Conservation (phyloP, 2,797 vertebrate genomes). For the Potorous gilbertii region DNA sequence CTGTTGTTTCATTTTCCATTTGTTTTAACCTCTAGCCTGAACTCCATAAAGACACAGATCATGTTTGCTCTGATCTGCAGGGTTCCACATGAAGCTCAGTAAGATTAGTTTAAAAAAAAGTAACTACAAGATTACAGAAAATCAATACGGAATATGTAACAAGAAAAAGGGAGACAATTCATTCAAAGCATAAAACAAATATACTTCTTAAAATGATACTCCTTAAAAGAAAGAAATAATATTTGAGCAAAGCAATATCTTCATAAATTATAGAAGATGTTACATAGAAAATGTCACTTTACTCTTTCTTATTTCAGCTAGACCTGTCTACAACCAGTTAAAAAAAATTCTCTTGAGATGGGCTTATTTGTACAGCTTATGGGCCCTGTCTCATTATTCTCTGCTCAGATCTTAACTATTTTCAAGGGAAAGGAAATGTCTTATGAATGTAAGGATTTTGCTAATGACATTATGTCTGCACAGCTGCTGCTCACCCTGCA, state of each 20-base stretch:
- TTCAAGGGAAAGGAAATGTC: constrained; percentile 36
- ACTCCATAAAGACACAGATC: background rate
- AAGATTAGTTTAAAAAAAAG: background rate
- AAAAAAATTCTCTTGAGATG: background rate
- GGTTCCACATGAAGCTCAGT: background rate
- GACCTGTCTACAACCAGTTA: background rate
- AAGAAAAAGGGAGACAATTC: background rate
- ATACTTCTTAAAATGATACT: background rate
- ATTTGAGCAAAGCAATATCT: background rate
- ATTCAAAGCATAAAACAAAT: background rate
- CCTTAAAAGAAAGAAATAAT: background rate
- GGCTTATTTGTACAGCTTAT: background rate
- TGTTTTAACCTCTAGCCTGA: background rate
- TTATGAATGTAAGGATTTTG: constrained; percentile 40
- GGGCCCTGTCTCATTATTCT: background rate
- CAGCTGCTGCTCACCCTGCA: background rate
- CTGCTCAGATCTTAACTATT: background rate
- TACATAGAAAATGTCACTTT: background rate
- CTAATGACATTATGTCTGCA: background rate
- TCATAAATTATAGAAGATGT: background rate
- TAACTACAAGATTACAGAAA: background rate
- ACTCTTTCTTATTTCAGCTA: background rate
- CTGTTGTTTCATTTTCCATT: background rate
- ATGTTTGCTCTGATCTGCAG: background rate
- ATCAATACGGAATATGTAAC: background rate